Base-by-base conservation (phyloP, 2,113 vertebrate species). In the Hippocampus barbouri region DNA sequence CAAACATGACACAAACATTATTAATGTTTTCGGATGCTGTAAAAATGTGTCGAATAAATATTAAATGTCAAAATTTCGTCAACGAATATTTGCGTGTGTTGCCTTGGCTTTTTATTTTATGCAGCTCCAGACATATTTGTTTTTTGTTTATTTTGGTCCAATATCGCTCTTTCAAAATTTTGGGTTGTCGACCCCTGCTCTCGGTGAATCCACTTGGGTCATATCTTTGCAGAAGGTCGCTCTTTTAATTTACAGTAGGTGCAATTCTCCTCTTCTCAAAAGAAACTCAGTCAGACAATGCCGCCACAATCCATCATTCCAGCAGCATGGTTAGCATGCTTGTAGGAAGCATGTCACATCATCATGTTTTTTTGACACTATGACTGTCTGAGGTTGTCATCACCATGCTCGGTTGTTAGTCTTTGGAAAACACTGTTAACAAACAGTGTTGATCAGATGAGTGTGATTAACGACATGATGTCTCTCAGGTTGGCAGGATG, bases 311-410 rank as follows among this genome's bases (percentile, higher is more conserved):
- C 65, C 0, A 25, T 75, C 71, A 80, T 73, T 75, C 80, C 86
- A 80, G 78, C 84, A 88, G 74, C 83, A 73, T 83, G 80, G 84
- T 87, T 79, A 83, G 71, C 77, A 76, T 76, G 27, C 76, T 75
- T 72, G 71, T 72, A 68, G 74, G 68, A 79, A 80, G 83, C 27
- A 30, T 3, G 60, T n/a, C 11, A 69, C 73, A 75, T 80, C 68
- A 7, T 10, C 43, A 68, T 20, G 54, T 68, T 30, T 6, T 27
- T 54, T 27, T 0, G 79, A 82, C 73, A 80, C 74, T 60, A 85
- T 85, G 83, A 74, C 56, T 34, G 65, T 64, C 1, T 54, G 59
- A 71, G 68, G 81, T 76, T 71, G 78, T 82, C 75, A 79, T 80
- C 72, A 18, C 41, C 34, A 41, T 10, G 43, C 45, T 27, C 12